A percentile compares a stretch with the other conserved stretches of the same genome.
Conservation (phyloP, 1,140 invertebrate genomes). For the Megalopta genalis region DNA sequence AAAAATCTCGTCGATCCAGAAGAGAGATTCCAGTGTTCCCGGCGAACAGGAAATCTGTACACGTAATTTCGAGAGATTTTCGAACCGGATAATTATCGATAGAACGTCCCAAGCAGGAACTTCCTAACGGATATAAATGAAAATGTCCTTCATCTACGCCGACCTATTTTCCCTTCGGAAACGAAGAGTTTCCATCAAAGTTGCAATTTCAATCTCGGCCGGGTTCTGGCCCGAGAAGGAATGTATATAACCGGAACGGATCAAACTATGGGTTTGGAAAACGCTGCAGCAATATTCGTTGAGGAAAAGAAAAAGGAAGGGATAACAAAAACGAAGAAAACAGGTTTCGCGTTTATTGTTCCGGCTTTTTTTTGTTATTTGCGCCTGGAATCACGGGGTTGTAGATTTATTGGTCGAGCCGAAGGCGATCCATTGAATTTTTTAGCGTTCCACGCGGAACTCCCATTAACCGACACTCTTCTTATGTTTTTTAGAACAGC, state of each 20-base stretch:
- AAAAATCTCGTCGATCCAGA: background rate
- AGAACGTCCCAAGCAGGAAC: background rate
- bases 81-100: slow-evolving; percentile 9
- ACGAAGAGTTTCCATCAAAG: slow-evolving; percentile 7
- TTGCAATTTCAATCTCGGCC: slow-evolving; percentile 24
- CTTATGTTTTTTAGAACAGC: slow-evolving; percentile 2
- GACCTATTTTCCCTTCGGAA: background rate
- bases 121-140: slow-evolving; percentile 5
- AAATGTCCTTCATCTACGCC: slow-evolving; percentile 1
- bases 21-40: too few relatives aligned
- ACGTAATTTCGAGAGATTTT: background rate
- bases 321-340: too few relatives aligned
- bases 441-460: background rate
- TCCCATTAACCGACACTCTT: slow-evolving; percentile 1
- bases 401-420: background rate
- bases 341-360: too few relatives aligned
- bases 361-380: too few relatives aligned
- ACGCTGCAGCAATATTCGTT: too few relatives aligned
- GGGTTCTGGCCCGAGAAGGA: background rate
- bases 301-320: too few relatives aligned
- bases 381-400: background rate
- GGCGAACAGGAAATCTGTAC: background rate
- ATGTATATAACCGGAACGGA: background rate
- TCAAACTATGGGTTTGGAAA: too few relatives aligned
- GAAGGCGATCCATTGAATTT: slow-evolving; percentile 19